Conservation (phyloP, 2,113 vertebrate species). For the Xyrauchen texanus region DNA sequence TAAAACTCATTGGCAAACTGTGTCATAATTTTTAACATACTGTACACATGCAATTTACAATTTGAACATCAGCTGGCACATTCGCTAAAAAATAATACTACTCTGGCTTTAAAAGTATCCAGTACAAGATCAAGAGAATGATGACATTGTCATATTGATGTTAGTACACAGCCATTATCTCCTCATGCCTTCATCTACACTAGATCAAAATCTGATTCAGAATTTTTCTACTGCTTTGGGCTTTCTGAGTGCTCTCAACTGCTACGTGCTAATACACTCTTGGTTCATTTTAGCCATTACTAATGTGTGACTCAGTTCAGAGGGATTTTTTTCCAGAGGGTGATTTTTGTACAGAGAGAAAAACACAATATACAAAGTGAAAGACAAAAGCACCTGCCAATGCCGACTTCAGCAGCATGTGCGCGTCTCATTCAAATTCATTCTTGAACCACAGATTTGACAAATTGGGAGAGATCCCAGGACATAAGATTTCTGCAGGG, state of each 20-base stretch:
- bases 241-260: not conserved
- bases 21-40: slow-evolving; percentile 45
- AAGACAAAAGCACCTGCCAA: not conserved
- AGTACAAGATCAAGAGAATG: not conserved
- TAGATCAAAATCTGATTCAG: slow-evolving; percentile 1
- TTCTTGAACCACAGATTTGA: slow-evolving; percentile 23
- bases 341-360: slow-evolving; percentile 25
- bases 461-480: slow-evolving; percentile 36
- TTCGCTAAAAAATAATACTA: not conserved
- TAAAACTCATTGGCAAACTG: slow-evolving; percentile 11
- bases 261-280: slow-evolving; percentile 17
- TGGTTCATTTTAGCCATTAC: slow-evolving; percentile 4
- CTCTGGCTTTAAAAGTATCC: slow-evolving; percentile 12
- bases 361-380: not conserved
- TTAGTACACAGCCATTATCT: not conserved
- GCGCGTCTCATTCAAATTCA: slow-evolving; percentile 37
- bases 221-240: not conserved
- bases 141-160: not conserved
- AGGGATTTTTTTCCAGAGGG: slow-evolving; percentile 11
- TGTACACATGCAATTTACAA: not conserved
- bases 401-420: not conserved
- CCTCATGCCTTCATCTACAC: too few species aligned
- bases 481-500: slow-evolving; percentile 31
- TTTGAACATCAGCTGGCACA: slow-evolving; percentile 17
- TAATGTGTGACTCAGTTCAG: slow-evolving; percentile 17